phyloP scores from a whole-genome alignment of 2,113 vertebrate species.

The Leptodactylus fuscus region DNA sequence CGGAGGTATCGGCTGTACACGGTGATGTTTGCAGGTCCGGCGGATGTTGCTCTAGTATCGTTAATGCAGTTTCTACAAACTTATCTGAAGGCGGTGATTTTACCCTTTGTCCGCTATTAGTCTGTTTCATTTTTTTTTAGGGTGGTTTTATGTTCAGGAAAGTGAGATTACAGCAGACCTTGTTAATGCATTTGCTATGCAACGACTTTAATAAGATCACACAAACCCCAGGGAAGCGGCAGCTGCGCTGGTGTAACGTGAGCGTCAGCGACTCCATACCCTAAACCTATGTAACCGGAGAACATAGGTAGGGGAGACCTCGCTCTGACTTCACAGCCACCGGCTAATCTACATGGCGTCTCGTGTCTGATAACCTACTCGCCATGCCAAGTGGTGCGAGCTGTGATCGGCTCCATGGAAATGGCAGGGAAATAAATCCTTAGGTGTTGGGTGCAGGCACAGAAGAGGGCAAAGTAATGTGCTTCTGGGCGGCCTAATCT shows the following conservation, averaged over 20 bases:
- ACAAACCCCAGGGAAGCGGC: constrained; percentile 5
- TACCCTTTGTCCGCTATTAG: too few relatives aligned
- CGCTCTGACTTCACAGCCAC: constrained; percentile 28
- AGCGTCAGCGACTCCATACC: constrained; percentile 8
- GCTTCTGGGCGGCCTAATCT: background rate
- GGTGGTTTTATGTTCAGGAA: background rate
- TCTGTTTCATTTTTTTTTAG: background rate
- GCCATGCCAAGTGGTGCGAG: background rate
- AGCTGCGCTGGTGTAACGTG: constrained; percentile 33
- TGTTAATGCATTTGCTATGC: constrained; percentile 57
- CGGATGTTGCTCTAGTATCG: too few relatives aligned
- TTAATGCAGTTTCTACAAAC: too few relatives aligned
- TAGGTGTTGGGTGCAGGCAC: background rate
- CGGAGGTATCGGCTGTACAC: too few relatives aligned
- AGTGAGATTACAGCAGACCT: background rate
- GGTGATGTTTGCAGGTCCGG: too few relatives aligned
- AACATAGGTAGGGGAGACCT: constrained; percentile 35
- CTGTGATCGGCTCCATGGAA: background rate
- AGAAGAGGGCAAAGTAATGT: background rate
- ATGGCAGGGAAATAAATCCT: background rate
- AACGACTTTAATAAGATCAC: too few relatives aligned
- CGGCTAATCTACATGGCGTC: constrained; percentile 42
- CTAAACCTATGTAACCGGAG: constrained; percentile 21
- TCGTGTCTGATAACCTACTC: constrained; percentile 8
- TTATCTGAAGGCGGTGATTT: too few relatives aligned